Evolutionary conservation across 2,797 vertebrate genomes (phyloP).

Genomic region (Arremon brunneinucha): DNA sequence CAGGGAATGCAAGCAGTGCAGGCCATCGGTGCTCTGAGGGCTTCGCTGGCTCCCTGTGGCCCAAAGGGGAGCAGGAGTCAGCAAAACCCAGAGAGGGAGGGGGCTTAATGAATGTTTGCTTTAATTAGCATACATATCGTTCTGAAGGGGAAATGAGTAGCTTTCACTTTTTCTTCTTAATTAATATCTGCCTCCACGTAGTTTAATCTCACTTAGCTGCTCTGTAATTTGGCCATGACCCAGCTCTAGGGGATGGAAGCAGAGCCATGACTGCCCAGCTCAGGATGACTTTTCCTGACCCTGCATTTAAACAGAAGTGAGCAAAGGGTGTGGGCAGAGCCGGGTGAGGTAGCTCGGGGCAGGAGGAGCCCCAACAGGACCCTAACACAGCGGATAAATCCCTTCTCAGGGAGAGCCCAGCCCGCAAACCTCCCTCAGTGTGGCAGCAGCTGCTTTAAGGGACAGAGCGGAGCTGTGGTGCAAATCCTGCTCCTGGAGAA

Average conservation of each 20-base stretch:
- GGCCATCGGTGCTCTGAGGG: not conserved
- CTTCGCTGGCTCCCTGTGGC: not conserved
- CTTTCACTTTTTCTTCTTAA: not conserved
- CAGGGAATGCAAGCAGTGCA: not conserved
- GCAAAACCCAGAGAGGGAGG: not conserved
- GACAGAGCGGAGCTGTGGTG: not conserved
- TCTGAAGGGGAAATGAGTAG: not conserved
- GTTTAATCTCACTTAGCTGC: not conserved
- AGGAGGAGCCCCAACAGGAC: not conserved
- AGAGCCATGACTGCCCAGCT: not conserved
- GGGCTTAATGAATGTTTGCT: not conserved
- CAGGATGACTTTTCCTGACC: not conserved
- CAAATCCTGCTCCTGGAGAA: not conserved
- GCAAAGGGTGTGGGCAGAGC: not conserved
- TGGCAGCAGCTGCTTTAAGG: not conserved
- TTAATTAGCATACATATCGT: not conserved
- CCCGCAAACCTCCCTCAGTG: not conserved
- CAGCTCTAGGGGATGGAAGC: not conserved
- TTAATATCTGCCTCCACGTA: not conserved
- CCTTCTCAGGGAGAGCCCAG: not conserved
- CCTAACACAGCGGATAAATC: not conserved
- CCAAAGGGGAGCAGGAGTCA: not conserved
- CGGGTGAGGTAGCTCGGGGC: not conserved
- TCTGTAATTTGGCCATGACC: not conserved
- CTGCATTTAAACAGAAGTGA: not conserved